These are phyloP conservation scores for Marasmarcha lunaedactyla DNA, from an alignment of 2,888 invertebrate species.

Conservation along the genomic window DNA sequence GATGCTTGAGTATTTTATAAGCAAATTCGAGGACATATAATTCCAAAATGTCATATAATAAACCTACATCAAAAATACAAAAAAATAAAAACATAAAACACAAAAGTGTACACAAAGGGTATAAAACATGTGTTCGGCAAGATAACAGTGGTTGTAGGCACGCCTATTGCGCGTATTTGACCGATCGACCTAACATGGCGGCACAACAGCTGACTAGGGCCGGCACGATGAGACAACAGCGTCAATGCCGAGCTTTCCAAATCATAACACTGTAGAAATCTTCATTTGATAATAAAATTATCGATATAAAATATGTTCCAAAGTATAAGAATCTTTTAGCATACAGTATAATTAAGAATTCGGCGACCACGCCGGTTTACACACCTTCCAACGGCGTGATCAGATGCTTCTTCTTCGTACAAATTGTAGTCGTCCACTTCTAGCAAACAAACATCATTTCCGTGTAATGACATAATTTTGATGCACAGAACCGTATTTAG, in stretches of 20 bases:
- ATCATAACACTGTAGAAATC: slow-evolving; percentile 16
- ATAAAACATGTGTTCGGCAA: slow-evolving; percentile 20
- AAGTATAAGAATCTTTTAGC: slow-evolving; percentile 1
- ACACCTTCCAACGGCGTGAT: slow-evolving; percentile 63
- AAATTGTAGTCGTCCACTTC: slow-evolving; percentile 68
- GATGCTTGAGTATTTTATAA: too few species aligned
- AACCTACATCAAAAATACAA: too few species aligned
- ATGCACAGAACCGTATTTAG: slow-evolving; percentile 26
- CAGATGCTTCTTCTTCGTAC: slow-evolving; percentile 67
- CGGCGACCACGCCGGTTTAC: slow-evolving; percentile 59
- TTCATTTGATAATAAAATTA: background rate
- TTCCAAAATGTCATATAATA: too few species aligned
- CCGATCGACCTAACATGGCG: slow-evolving; percentile 57
- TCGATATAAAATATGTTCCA: slow-evolving; percentile 10
- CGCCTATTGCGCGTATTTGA: slow-evolving; percentile 66
- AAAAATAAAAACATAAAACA: too few species aligned
- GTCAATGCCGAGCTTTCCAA: slow-evolving; percentile 36
- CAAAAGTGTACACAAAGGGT: too few species aligned
- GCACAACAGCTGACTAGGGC: slow-evolving; percentile 69
- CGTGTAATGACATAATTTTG: slow-evolving; percentile 67
- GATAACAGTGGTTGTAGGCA: slow-evolving; percentile 30
- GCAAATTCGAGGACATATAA: too few species aligned
- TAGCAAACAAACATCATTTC: slow-evolving; percentile 67
- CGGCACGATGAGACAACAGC: slow-evolving; percentile 58
- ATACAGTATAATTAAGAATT: slow-evolving; percentile 18